These are phyloP conservation scores for Morelia viridis DNA, from an alignment of 2,797 vertebrate species.

Conservation along the genomic window DNA sequence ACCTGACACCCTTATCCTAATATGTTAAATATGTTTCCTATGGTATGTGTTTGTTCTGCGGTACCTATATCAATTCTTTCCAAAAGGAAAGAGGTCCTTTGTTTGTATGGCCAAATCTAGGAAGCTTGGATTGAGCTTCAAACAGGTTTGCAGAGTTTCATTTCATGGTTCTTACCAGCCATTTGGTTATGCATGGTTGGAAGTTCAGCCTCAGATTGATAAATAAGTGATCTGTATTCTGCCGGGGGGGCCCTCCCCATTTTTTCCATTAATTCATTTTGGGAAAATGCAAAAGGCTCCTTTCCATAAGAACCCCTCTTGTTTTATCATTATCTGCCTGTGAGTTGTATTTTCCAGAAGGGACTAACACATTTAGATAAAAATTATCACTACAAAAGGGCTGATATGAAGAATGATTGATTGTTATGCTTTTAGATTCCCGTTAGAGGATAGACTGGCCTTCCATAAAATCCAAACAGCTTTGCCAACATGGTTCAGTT, in stretches of 20 bases:
- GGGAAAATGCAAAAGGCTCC: neutral
- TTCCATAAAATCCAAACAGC: conserved; percentile 24
- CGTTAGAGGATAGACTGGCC: neutral
- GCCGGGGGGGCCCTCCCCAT: neutral
- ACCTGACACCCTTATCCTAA: neutral
- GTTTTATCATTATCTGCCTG: neutral
- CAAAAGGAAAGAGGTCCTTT: neutral
- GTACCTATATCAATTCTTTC: neutral
- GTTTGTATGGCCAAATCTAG: neutral
- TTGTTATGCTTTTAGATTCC: conserved; percentile 17
- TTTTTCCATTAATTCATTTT: neutral
- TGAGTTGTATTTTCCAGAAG: conserved; percentile 14
- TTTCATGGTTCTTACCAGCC: neutral
- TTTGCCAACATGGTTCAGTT: neutral
- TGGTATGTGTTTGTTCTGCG: neutral
- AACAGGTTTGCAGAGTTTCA: neutral
- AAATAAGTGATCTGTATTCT: neutral
- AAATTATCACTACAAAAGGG: conserved; percentile 1
- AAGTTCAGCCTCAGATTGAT: neutral
- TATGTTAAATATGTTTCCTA: neutral
- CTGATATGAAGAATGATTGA: conserved; percentile 10
- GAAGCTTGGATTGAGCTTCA: neutral
- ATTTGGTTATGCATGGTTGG: neutral
- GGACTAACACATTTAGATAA: conserved; percentile 2
- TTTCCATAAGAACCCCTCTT: neutral